These are phyloP conservation scores for Leucophenga varia DNA, from an alignment of 1,140 invertebrate genomes.

Conservation along the genomic window DNA sequence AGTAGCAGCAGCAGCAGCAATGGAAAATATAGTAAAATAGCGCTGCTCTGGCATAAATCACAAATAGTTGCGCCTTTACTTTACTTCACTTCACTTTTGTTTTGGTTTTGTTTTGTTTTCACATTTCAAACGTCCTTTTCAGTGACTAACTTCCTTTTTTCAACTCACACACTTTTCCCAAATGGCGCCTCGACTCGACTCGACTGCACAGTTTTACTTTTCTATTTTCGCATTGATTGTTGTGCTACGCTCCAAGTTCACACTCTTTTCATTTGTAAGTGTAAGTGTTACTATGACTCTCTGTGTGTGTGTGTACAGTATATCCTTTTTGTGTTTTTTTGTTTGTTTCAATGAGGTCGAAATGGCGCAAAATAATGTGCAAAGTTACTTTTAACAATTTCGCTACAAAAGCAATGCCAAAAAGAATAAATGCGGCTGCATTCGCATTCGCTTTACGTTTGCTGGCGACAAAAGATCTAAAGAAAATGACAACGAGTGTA, in stretches of 20 bases:
- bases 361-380: conserved; percentile 54
- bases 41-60: conserved; percentile 34
- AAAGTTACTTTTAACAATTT: conserved; percentile 51
- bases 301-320: no score
- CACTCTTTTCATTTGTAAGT: no score
- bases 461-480: no score
- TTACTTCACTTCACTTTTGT: no score
- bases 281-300: no score
- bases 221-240: no score
- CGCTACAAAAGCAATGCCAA: conserved; percentile 31
- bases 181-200: conserved; percentile 32
- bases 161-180: conserved; percentile 28
- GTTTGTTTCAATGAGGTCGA: conserved; percentile 53
- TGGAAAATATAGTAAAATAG: conserved; percentile 21
- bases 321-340: conserved; percentile 41
- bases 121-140: no score
- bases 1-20: conserved; percentile 22
- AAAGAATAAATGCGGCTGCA: conserved; percentile 7
- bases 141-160: no score
- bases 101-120: conserved; percentile 3
- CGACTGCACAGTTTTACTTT: no score
- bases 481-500: no score
- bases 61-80: conserved; percentile 48
- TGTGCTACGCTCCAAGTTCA: no score
- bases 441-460: no score